Base-by-base conservation (phyloP, 2,888 invertebrate genomes). In the Podabrus alpinus region DNA sequence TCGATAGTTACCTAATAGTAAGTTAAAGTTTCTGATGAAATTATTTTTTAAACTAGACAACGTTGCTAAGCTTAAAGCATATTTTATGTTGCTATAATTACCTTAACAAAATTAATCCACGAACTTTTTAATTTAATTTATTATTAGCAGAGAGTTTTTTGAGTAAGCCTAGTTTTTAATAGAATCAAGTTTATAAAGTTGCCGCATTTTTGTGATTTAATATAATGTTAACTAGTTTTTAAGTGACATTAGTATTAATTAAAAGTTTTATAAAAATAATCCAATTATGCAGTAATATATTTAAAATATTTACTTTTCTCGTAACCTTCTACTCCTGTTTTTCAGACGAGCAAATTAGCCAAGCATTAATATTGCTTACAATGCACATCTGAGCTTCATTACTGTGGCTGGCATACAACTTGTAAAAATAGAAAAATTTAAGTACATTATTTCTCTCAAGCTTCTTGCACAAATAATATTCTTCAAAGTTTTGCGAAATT, bases 351-450 rank as follows among this genome's bases (percentile, higher is more conserved):
- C 15, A 71, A 71, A 71, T 71, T 59, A 59, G 59, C 19, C 66
- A 10, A 66, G 59, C 66, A 71, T 71, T 71, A 71, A 71, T 71
- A 71, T 66, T 19, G 62, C 29, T 59, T 24, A 17, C 59, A 11
- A 24, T 71, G 66, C 66, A 71, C 71, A 71, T 71, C 66, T 71
- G 71, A 66, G 71, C 66, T 66, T 71, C 60, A 70, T 67, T 66
- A 59, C 59, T 66, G 19, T 10, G 29, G 11, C 21, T 71, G 64
- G 59, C 66, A 70, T 64, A 29, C 16, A 67, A 66, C 64, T 64
- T 45, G 17, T 9, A 13, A 15, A 67, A 67, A 67, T 59, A 24
- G 64, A 25, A 17, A 61, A 15, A 59, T n/a, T 25, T 59, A 16
- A 59, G 29, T n/a, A 25, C 10, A 29, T 67, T n/a, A 16, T 69